A percentile compares a stretch with the other conserved stretches of the same genome.
Conservation (phyloP, 2,888 invertebrate genomes). For the Scaptomyza tumidula region DNA sequence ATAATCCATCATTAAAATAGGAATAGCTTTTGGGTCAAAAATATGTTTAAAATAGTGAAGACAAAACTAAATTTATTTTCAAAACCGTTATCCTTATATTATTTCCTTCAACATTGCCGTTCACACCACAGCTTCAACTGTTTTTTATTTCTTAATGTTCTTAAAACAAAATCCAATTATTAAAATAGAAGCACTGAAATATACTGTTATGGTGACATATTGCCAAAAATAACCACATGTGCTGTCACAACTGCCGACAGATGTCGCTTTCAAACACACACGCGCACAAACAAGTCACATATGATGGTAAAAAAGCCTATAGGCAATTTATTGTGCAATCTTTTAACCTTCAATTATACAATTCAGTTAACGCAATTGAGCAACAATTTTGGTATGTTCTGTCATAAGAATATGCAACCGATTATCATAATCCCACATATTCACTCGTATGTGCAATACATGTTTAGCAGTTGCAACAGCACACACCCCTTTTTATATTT, state of each 20-base stretch:
- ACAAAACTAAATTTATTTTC: too few relatives aligned
- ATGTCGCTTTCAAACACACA: slow-evolving; percentile 3
- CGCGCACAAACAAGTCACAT: not conserved
- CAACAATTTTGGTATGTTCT: not conserved
- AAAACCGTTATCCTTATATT: too few relatives aligned
- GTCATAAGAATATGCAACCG: slow-evolving; percentile 1
- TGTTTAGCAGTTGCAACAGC: not conserved
- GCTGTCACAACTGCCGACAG: slow-evolving; percentile 1
- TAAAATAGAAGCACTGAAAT: not conserved
- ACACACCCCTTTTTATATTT: not conserved
- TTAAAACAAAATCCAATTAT: too few relatives aligned
- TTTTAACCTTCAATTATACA: slow-evolving; percentile 8
- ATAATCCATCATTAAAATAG: too few relatives aligned
- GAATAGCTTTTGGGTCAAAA: too few relatives aligned
- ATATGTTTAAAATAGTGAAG: too few relatives aligned
- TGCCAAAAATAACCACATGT: not conserved
- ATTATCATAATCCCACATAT: slow-evolving; percentile 1
- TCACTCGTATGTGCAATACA: slow-evolving; percentile 8
- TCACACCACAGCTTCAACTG: too few relatives aligned
- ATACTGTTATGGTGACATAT: not conserved
- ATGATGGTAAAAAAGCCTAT: too few relatives aligned
- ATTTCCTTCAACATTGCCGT: too few relatives aligned
- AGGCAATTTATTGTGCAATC: not conserved
- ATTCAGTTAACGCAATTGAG: slow-evolving; percentile 3
- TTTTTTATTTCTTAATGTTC: too few relatives aligned